Evolutionary conservation across 2,888 invertebrate genomes (phyloP).

Genomic region (Heliconius ethilla): DNA sequence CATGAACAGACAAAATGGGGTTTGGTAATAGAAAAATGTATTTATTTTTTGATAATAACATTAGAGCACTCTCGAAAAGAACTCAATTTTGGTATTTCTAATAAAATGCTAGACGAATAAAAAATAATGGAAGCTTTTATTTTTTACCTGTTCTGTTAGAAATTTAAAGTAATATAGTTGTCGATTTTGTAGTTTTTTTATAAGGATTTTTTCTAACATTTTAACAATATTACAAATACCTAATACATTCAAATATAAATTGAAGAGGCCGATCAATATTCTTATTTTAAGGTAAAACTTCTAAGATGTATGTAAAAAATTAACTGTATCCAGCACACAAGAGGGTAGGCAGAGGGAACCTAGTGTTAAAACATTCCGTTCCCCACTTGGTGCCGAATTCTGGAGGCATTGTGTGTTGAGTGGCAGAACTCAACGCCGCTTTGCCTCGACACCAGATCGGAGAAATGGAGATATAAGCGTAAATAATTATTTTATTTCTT

Average conservation of each 20-base stretch:
- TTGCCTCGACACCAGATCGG: too few species aligned
- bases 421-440: too few species aligned
- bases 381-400: too few species aligned
- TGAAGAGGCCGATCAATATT: neutral
- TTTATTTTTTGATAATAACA: neutral
- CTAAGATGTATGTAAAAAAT: too few species aligned
- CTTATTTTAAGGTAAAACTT: neutral
- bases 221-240: neutral
- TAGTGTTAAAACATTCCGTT: too few species aligned
- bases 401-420: too few species aligned
- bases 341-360: too few species aligned
- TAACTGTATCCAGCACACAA: too few species aligned
- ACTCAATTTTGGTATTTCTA: neutral
- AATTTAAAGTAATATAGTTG: neutral
- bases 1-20: slow-evolving; percentile 1
- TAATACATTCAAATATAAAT: neutral
- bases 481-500: too few species aligned
- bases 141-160: neutral
- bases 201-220: neutral
- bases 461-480: too few species aligned
- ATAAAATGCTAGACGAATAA: neutral
- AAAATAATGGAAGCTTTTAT: neutral
- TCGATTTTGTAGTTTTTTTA: neutral
- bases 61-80: neutral
- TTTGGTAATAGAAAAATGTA: slow-evolving; percentile 4